Base-by-base conservation (phyloP, 2,797 vertebrate species). In the Sciurus carolinensis region DNA sequence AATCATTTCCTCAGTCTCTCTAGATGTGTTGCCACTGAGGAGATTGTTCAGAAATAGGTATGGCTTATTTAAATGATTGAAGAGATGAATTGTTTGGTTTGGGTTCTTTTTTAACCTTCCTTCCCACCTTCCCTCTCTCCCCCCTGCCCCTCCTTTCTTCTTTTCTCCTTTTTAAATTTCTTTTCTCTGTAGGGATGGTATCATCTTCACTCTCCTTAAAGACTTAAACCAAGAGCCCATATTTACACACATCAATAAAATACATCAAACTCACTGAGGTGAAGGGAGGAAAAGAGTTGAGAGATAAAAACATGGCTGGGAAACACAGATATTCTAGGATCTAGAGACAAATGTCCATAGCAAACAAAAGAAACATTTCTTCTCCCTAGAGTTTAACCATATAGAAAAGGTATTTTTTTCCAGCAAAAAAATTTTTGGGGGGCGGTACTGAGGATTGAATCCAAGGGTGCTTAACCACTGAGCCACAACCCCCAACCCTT, bases 1-100 rank as follows among this genome's bases (percentile, higher is more conserved):
- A 86, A 86, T 81, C 73, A 57, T 90, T 87, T 93, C 62, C 77
- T 94, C 91, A 30, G 20, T 82, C 57, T 94, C 83, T 79, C 80
- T 89, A 94, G 80, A 83, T 80, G 72, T 71, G 47, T 33, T 28
- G 59, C 94, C 94, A 67, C 62, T 64, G 85, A 93, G 79, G 50
- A 90, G 42, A 81, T 69, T 72, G 33, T 47, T 95, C 39, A 66
- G 91, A 84, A 97, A 71, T 36, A 82, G 64, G 52, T 77, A 81
- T 11, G n/a, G n/a, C 71, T 87, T 72, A 28, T 88, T 77, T 62
- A 83, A 59, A 93, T n/a, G 52, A 77, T 33, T 33, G 47, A 89
- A 95, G 59, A n/a, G 81, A 84, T 71, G 14, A 66, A 14, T 33
- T 17, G 39, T 5, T 79, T 28, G 47, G 28, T 26, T 15, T 69